phyloP scores from a whole-genome alignment of 92 coral and sea anemone genomes.

The Parazoanthus atlanticus region DNA sequence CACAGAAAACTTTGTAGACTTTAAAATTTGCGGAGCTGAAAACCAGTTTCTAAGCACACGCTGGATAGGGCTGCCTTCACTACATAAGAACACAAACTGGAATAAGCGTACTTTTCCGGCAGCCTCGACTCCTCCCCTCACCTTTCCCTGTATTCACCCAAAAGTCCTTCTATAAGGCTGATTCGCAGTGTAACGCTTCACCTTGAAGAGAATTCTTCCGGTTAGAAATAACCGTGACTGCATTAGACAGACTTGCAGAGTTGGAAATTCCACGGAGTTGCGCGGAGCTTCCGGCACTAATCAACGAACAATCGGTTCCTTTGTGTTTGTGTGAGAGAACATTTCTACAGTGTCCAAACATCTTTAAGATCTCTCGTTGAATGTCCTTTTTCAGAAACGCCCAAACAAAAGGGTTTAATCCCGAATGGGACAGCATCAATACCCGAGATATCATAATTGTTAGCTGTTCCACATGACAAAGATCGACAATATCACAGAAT shows the following conservation, averaged over 20 bases:
- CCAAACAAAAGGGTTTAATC: not conserved
- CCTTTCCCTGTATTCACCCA: too few species aligned
- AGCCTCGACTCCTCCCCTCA: too few species aligned
- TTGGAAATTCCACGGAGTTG: not conserved
- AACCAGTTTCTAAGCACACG: too few species aligned
- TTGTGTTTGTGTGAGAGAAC: not conserved
- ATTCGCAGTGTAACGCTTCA: not conserved
- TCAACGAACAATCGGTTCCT: not conserved
- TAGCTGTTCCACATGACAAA: not conserved
- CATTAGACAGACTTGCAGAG: not conserved
- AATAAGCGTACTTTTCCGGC: too few species aligned
- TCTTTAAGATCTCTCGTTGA: not conserved
- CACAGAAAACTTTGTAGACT: too few species aligned
- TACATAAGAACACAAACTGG: too few species aligned
- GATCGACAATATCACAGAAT: not conserved
- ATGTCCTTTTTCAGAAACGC: conserved; percentile 6
- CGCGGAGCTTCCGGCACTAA: not conserved
- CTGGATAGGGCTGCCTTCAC: too few species aligned
- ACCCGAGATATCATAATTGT: not conserved
- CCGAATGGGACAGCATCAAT: conserved; percentile 1
- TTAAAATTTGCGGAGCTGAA: too few species aligned
- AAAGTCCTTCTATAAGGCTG: not conserved
- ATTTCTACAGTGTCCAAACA: not conserved
- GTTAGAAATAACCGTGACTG: not conserved
- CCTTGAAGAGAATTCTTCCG: not conserved